Conservation (phyloP, 2,888 invertebrate species). For the Lycocerus yunnanus region DNA sequence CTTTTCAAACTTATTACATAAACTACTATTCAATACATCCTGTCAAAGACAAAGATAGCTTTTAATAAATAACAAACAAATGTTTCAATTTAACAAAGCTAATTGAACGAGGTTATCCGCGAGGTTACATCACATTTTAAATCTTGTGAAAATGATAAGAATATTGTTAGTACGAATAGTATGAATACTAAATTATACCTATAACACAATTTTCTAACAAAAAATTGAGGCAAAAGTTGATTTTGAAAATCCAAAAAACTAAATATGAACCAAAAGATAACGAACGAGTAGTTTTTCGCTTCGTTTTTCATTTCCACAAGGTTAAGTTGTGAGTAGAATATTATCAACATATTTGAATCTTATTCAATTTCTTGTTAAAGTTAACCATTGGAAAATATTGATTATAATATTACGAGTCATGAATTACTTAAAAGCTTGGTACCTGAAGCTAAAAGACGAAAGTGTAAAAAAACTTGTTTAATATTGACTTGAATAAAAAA, state of each 20-base stretch:
- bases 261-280: background rate
- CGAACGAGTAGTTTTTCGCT: background rate
- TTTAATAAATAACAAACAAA: too few species aligned
- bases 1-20: too few species aligned
- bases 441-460: background rate
- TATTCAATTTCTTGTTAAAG: background rate
- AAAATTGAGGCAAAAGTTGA: too few species aligned
- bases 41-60: too few species aligned
- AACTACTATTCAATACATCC: too few species aligned
- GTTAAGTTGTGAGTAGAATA: background rate
- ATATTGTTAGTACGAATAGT: too few species aligned
- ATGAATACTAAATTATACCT: too few species aligned
- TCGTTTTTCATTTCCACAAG: background rate
- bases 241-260: background rate
- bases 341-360: background rate
- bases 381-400: background rate
- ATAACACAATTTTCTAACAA: too few species aligned
- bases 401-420: background rate
- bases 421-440: background rate
- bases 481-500: background rate
- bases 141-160: too few species aligned
- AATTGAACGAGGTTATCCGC: too few species aligned
- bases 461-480: background rate
- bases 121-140: too few species aligned
- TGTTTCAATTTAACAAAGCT: too few species aligned